Conservation (phyloP, 2,797 vertebrate genomes). For the Nannoperca obscura region DNA sequence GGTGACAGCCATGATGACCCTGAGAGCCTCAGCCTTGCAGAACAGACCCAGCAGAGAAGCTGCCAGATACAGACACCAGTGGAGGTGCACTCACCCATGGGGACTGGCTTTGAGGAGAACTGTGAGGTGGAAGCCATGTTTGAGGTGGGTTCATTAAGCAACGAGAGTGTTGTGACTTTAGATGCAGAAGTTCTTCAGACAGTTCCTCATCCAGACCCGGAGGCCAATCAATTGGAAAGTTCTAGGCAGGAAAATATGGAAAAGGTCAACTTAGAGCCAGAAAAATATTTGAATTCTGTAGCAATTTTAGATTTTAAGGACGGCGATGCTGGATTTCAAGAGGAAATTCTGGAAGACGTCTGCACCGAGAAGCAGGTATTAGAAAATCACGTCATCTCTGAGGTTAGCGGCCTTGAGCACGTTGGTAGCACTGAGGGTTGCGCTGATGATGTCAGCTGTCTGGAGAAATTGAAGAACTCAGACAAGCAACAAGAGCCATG, state of each 20-base stretch:
- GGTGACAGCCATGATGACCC: constrained; percentile 46
- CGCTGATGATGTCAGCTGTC: not conserved
- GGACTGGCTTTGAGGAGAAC: constrained; percentile 24
- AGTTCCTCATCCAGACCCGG: not conserved
- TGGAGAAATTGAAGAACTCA: not conserved
- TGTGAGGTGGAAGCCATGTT: not conserved
- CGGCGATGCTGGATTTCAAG: not conserved
- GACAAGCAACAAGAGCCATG: not conserved
- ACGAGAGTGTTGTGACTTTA: not conserved
- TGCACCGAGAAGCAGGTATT: not conserved
- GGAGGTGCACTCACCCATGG: constrained; percentile 69
- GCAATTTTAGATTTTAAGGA: constrained; percentile 18
- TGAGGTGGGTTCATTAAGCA: constrained; percentile 1
- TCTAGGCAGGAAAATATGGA: not conserved
- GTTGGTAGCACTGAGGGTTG: not conserved
- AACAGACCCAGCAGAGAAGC: constrained; percentile 20
- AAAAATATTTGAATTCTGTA: not conserved
- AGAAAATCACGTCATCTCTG: constrained; percentile 1
- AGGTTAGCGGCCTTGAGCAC: not conserved
- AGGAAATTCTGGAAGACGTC: not conserved
- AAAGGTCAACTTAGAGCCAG: constrained; percentile 9
- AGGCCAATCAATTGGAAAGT: not conserved
- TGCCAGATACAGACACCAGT: constrained; percentile 66
- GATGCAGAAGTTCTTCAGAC: constrained; percentile 5
- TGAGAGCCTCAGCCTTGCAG: constrained; percentile 7